Evolutionary conservation across 2,888 invertebrate genomes (phyloP).

Genomic region (Barypeithes pellucidus): DNA sequence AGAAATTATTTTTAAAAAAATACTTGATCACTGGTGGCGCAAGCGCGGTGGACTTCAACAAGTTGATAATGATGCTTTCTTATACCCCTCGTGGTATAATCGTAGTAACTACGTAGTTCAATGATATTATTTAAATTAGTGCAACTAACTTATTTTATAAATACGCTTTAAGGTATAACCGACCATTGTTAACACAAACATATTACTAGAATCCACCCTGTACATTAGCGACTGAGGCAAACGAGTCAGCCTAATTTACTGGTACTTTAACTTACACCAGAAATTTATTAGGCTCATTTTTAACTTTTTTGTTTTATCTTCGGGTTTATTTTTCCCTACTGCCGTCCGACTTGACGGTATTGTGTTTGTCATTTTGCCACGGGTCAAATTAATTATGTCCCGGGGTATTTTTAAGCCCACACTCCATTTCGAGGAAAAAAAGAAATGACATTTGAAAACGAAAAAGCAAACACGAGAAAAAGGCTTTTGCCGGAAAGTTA

Average conservation of each 20-base stretch:
- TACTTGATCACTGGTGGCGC: too few species aligned
- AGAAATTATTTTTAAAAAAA: too few species aligned
- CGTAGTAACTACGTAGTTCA: too few species aligned
- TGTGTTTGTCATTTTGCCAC: conserved; percentile 54
- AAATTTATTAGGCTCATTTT: conserved; percentile 55
- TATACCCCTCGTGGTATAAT: too few species aligned
- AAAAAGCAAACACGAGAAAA: conserved; percentile 29
- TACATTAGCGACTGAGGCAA: conserved; percentile 19
- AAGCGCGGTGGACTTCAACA: too few species aligned
- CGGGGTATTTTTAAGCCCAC: conserved; percentile 48
- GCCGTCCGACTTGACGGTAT: conserved; percentile 52
- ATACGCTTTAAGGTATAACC: too few species aligned
- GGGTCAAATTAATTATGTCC: conserved; percentile 51
- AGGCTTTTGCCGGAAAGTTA: conserved; percentile 18
- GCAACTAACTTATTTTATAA: too few species aligned
- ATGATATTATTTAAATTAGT: too few species aligned
- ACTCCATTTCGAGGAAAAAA: conserved; percentile 22
- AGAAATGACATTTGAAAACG: conserved; percentile 26
- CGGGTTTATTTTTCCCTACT: conserved; percentile 51
- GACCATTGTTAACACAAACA: background rate
- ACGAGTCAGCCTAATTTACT: conserved; percentile 51
- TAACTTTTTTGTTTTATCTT: conserved; percentile 53
- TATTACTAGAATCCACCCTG: conserved; percentile 17
- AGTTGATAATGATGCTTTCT: too few species aligned
- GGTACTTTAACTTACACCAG: conserved; percentile 54